These are phyloP conservation scores for Melipona bicolor DNA, from an alignment of 2,888 invertebrate genomes.

Conservation along the genomic window DNA sequence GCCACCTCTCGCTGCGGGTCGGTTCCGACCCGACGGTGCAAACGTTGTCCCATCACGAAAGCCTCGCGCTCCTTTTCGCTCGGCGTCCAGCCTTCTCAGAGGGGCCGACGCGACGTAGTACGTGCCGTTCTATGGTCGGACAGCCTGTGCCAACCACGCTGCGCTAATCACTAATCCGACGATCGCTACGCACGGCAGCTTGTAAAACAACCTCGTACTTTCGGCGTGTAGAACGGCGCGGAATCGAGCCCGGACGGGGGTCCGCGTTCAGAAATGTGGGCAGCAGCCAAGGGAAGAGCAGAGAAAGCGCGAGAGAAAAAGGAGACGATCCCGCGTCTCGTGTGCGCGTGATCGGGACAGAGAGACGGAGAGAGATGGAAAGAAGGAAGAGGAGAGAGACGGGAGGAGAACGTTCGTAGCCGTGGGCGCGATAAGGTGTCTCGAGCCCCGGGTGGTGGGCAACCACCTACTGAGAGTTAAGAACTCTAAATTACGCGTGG, in stretches of 20 bases:
- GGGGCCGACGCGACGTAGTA: constrained; percentile 4
- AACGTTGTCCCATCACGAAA: constrained; percentile 78
- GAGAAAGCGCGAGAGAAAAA: constrained; percentile 10
- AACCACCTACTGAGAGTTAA: constrained; percentile 83
- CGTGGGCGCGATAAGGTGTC: constrained; percentile 81
- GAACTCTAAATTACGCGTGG: constrained; percentile 83
- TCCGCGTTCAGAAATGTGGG: neutral
- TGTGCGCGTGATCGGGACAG: constrained; percentile 6
- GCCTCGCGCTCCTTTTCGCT: constrained; percentile 52
- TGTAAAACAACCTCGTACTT: constrained; percentile 59
- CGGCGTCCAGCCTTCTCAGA: neutral
- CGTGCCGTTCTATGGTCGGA: constrained; percentile 22
- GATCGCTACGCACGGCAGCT: constrained; percentile 67
- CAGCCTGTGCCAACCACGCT: neutral
- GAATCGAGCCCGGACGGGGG: neutral
- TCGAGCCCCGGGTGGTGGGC: constrained; percentile 81
- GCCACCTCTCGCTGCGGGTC: constrained; percentile 53
- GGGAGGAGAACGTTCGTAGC: constrained; percentile 63
- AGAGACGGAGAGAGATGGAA: constrained; percentile 15
- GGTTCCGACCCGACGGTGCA: constrained; percentile 61
- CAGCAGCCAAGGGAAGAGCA: constrained; percentile 5
- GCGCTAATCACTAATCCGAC: constrained; percentile 54
- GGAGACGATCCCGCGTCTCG: constrained; percentile 1
- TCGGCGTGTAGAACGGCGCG: constrained; percentile 21
- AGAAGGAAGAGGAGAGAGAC: constrained; percentile 42